Percentiles rank a stretch among this genome's conserved stretches.
These are phyloP conservation scores for Mesorhabditis sp. DNA, from an alignment of 2,888 invertebrate genomes.

Conservation along the genomic window DNA sequence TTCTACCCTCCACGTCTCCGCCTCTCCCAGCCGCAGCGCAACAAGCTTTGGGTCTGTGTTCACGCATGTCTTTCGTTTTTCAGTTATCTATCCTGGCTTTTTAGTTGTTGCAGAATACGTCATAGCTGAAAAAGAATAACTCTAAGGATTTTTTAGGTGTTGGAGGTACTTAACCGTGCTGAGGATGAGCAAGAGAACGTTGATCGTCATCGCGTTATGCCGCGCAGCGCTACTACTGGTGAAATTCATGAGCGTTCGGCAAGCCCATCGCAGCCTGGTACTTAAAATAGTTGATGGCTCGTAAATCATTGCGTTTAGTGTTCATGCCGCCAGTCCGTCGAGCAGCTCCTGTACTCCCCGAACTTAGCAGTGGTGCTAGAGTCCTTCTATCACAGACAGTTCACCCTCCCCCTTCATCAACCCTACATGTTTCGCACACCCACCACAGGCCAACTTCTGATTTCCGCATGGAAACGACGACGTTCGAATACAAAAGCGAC, in stretches of 20 bases:
- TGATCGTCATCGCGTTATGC: neutral
- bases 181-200: neutral
- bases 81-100: too few relatives aligned
- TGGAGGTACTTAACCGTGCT: slow-evolving; percentile 2
- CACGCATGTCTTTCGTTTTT: neutral
- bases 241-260: neutral
- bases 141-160: neutral
- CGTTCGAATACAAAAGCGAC: neutral
- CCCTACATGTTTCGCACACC: neutral
- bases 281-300: neutral
- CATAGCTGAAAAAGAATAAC: neutral
- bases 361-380: neutral
- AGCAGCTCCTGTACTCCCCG: neutral
- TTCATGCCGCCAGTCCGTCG: slow-evolving; percentile 3
- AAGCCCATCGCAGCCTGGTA: neutral
- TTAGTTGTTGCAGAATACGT: too few relatives aligned
- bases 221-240: neutral
- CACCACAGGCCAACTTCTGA: slow-evolving; percentile 2
- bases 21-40: slow-evolving; percentile 5
- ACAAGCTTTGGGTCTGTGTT: slow-evolving; percentile 4
- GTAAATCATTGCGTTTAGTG: neutral
- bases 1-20: slow-evolving; percentile 5
- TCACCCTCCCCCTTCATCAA: neutral
- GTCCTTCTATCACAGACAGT: neutral
- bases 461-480: neutral